A percentile compares a stretch with the other conserved stretches of the same genome.
Evolutionary conservation across 2,113 vertebrate genomes (phyloP).

Genomic region (Thalassoma bifasciatum): DNA sequence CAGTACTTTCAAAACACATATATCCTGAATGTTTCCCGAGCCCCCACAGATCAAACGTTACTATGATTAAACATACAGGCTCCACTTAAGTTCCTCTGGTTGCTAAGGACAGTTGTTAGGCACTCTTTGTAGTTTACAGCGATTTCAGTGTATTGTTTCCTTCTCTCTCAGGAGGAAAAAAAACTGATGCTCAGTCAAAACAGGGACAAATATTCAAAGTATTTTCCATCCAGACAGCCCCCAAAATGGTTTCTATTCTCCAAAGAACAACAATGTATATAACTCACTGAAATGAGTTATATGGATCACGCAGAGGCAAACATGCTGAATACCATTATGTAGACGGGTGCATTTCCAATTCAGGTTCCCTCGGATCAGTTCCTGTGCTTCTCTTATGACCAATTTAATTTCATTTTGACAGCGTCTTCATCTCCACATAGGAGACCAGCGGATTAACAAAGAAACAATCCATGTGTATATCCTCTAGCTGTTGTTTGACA

Average conservation of each 20-base stretch:
- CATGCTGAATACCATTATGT: too few relatives aligned
- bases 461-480: not conserved
- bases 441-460: not conserved
- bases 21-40: not conserved
- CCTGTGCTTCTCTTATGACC: not conserved
- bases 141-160: too few relatives aligned
- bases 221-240: too few relatives aligned
- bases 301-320: too few relatives aligned
- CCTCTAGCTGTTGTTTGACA: not conserved
- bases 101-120: not conserved
- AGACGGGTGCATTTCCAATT: too few relatives aligned
- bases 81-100: not conserved
- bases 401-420: not conserved
- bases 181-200: not conserved
- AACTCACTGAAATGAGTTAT: too few relatives aligned
- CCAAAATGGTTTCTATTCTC: too few relatives aligned
- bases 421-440: not conserved
- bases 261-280: too few relatives aligned
- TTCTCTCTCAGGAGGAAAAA: too few relatives aligned
- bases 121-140: not conserved
- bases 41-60: not conserved
- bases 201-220: too few relatives aligned
- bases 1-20: too few relatives aligned
- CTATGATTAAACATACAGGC: not conserved
- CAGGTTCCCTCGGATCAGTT: not conserved